phyloP scores from a whole-genome alignment of 2,797 vertebrate species.

The Peromyscus nudipes region DNA sequence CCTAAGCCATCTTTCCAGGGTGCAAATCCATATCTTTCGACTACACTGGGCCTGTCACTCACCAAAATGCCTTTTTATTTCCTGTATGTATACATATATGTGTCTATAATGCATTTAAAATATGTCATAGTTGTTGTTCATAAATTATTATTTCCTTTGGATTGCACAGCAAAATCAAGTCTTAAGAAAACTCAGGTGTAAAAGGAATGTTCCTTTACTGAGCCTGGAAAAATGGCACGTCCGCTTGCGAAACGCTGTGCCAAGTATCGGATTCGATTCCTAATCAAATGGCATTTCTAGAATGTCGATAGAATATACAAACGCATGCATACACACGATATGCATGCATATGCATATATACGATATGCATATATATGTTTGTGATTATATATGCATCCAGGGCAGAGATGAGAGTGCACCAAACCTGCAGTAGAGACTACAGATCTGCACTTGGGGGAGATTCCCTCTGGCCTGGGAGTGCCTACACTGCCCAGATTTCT shows the following conservation, averaged over 20 bases:
- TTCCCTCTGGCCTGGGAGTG: slow-evolving; percentile 67
- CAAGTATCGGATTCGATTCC: slow-evolving; percentile 68
- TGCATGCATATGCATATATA: slow-evolving; percentile 63
- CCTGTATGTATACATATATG: not conserved
- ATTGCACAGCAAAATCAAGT: not conserved
- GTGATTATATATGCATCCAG: slow-evolving; percentile 70
- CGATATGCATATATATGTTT: slow-evolving; percentile 60
- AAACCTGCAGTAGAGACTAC: slow-evolving; percentile 47
- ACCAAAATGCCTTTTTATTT: slow-evolving; percentile 42
- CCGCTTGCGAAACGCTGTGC: not conserved
- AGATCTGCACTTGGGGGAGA: slow-evolving; percentile 52
- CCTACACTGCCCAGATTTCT: slow-evolving; percentile 32
- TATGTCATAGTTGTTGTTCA: not conserved
- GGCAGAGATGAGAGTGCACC: slow-evolving; percentile 58
- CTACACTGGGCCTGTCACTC: slow-evolving; percentile 21
- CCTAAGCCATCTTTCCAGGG: slow-evolving; percentile 81
- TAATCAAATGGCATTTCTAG: slow-evolving; percentile 77
- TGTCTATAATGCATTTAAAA: not conserved
- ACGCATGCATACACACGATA: slow-evolving; percentile 45
- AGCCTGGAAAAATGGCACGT: not conserved
- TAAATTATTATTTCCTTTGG: slow-evolving; percentile 44
- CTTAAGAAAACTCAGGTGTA: not conserved
- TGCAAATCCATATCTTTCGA: slow-evolving; percentile 56
- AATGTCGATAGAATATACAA: slow-evolving; percentile 64
- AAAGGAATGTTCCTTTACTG: not conserved